Conservation (phyloP, 2,113 vertebrate genomes). For the Sisor rabdophorus region DNA sequence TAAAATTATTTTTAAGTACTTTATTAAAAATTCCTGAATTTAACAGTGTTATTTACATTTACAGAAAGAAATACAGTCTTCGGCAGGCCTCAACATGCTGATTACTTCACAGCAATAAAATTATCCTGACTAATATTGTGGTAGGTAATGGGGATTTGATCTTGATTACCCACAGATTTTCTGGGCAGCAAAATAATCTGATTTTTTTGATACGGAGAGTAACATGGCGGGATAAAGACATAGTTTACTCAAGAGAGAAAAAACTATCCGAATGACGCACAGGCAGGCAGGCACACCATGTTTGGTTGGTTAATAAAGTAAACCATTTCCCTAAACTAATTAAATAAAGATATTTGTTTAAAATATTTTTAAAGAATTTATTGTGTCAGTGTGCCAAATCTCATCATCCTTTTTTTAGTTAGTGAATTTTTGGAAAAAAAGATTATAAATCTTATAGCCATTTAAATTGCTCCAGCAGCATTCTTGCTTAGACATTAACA, state of each 20-base stretch:
- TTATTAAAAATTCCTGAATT: not conserved
- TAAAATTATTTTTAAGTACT: not conserved
- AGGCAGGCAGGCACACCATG: conserved; percentile 26
- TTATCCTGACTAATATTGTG: conserved; percentile 18
- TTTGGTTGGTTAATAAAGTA: conserved; percentile 42
- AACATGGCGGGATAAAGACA: conserved; percentile 30
- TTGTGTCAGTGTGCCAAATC: not conserved
- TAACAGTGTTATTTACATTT: not conserved
- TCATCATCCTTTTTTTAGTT: not conserved
- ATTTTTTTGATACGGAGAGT: conserved; percentile 35
- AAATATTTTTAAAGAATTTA: conserved; percentile 35
- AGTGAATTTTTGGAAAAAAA: conserved; percentile 3
- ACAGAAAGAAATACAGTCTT: not conserved
- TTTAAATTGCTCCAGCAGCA: conserved; percentile 25
- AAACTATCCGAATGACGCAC: conserved; percentile 43
- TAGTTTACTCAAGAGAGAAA: conserved; percentile 35
- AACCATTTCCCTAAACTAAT: conserved; percentile 50
- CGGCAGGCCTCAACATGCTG: not conserved
- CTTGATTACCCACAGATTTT: conserved; percentile 42
- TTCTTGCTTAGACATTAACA: conserved; percentile 36
- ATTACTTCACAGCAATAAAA: conserved; percentile 2
- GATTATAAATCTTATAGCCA: conserved; percentile 13
- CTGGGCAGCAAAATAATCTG: conserved; percentile 38
- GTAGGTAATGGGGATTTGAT: conserved; percentile 28
- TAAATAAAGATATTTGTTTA: conserved; percentile 33